Base-by-base conservation (phyloP, 2,113 vertebrate species). In the Oreochromis niloticus region DNA sequence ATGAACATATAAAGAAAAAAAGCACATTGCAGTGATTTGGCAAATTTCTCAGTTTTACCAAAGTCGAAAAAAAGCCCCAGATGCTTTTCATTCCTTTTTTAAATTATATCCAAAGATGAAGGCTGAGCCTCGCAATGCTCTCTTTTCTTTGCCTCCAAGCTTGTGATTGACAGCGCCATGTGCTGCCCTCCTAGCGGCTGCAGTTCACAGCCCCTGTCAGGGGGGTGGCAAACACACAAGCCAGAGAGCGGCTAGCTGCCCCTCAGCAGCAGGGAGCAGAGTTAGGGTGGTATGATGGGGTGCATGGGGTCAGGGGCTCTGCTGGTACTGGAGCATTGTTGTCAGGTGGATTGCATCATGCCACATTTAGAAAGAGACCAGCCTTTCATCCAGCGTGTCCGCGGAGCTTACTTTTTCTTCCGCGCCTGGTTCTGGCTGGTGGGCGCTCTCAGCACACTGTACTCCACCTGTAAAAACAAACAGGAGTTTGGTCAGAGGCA, bases 391-490 rank as follows among this genome's bases (percentile, higher is more conserved):
- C 91, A 84, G 61, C 85, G 39, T 92, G 83, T 89, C 81, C 0
- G 93, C 1, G 89, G 91, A 0, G 93, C 85, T 1, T 96, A 97
- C 92, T 96, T 94, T 94, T 97, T 99, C 97, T 95, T 99, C 93
- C 97, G 97, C 19, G 96, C 79, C 90, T 97, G 97, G 87, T 95
- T 97, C 91, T 97, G 97, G 94, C 95, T 92, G 94, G 96, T 95
- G 95, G 94, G 94, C 90, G 94, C 97, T 95, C 96, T 98, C 95
- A 97, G 91, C 93, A 97, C 97, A 52, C 97, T 95, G 7, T 97
- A 96, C 96, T 98, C 98, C 98, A 99, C 98, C 99, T 99, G 98
- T 97, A 96, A 98, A 98, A 99, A 99, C 98, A 99, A 97, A 97
- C 94, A 98, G 96, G 89, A 96, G 90, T 97, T 96, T 97, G 90